Base-by-base conservation (phyloP, 2,113 vertebrate genomes). In the Tachuris rubrigastra region DNA sequence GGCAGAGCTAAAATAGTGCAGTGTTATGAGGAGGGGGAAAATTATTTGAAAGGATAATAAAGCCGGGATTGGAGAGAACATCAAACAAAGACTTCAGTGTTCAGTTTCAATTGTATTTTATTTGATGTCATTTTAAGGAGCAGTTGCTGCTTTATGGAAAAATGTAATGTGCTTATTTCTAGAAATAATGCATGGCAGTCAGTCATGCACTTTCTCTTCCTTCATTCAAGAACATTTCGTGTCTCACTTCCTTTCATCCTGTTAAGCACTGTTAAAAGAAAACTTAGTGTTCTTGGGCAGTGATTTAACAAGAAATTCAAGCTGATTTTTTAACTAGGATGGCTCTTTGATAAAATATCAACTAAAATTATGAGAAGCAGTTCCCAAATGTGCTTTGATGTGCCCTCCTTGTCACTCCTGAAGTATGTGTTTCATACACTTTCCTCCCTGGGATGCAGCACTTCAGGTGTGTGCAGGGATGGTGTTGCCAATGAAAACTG, bases 381-480 rank as follows among this genome's bases (percentile, higher is more conserved):
- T 44, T 82, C 69, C 67, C 53, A 35, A 55, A 58, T 0, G 0
- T 8, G 56, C 10, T 59, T 33, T 59, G 41, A 52, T 78, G 21
- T n/a, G n/a, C n/a, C 60, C 47, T 88, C 5, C 59, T 71, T 3
- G 2, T 81, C 5, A 14, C 14, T 52, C 52, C 66, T 31, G 62
- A 56, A 55, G 58, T 2, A 0, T 4, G 1, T 6, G 3, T 23
- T 44, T 47, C 24, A 4, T 1, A 1, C 0, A 2, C 49, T 39
- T 53, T 50, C n/a, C 53, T 79, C 41, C 33, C 67, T 44, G 35
- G 0, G 0, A 30, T 0, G 3, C 69, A 28, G 71, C 5, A 0
- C 42, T 60, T 35, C 41, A 69, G 49, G 11, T 7, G 39, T 6
- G 25, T 28, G 30, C 4, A 2, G 5, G 31, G 23, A 31, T 5